These are phyloP conservation scores for Elanus axillaris DNA, from an alignment of 2,113 vertebrate species.

Conservation along the genomic window DNA sequence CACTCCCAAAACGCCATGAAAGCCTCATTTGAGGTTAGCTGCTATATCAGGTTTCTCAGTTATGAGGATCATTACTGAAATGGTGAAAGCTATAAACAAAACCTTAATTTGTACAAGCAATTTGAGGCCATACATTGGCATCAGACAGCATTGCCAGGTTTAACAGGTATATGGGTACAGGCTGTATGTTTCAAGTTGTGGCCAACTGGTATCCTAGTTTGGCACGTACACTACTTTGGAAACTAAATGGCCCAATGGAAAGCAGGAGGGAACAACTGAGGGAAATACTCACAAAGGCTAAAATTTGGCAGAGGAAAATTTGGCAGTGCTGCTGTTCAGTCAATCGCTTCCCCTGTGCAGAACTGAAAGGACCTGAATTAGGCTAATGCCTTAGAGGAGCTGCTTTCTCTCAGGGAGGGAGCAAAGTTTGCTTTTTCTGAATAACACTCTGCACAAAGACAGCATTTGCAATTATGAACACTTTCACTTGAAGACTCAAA, in stretches of 20 bases:
- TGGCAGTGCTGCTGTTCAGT: background rate
- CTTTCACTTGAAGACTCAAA: background rate
- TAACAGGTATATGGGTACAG: background rate
- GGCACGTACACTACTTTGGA: background rate
- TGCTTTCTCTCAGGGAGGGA: background rate
- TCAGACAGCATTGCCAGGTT: background rate
- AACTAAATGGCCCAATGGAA: background rate
- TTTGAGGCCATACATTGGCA: background rate
- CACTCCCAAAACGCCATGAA: background rate
- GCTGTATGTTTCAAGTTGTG: background rate
- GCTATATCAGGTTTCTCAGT: background rate
- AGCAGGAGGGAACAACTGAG: background rate
- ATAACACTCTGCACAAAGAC: background rate
- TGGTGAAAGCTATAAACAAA: background rate
- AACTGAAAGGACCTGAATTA: background rate
- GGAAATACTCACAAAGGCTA: background rate
- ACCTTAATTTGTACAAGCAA: background rate
- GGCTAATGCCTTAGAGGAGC: background rate
- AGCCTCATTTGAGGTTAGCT: background rate
- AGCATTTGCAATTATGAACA: background rate
- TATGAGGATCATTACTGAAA: background rate
- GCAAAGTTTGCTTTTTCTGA: background rate
- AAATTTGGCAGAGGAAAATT: background rate
- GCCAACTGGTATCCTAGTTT: background rate
- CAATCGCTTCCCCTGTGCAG: background rate